A percentile compares a stretch with the other conserved stretches of the same genome.
phyloP scores from a whole-genome alignment of 2,888 invertebrate species.

The Bellardia bayeri region DNA sequence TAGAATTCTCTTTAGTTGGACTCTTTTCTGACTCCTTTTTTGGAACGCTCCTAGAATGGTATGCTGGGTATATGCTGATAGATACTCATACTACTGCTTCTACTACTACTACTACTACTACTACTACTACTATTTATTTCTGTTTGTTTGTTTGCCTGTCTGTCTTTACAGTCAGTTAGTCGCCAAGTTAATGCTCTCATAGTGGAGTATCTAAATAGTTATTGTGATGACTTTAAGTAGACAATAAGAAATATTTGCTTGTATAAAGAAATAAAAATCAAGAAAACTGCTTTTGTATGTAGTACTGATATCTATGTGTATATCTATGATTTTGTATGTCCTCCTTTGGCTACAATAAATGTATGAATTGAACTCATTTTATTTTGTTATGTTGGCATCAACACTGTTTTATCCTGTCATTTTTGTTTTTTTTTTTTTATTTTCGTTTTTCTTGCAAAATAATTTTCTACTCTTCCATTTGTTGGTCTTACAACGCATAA shows the following conservation, averaged over 20 bases:
- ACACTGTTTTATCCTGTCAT: slow-evolving; percentile 39
- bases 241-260: slow-evolving; percentile 72
- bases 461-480: slow-evolving; percentile 41
- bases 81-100: background rate
- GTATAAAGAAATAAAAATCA: slow-evolving; percentile 36
- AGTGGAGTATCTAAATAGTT: slow-evolving; percentile 73
- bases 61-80: slow-evolving; percentile 42
- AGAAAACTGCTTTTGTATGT: slow-evolving; percentile 30
- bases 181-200: slow-evolving; percentile 80
- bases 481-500: slow-evolving; percentile 64
- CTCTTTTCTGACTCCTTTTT: too few relatives aligned
- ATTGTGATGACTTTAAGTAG: slow-evolving; percentile 77
- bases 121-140: slow-evolving; percentile 20
- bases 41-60: too few relatives aligned
- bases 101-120: too few relatives aligned
- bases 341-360: slow-evolving; percentile 41
- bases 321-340: slow-evolving; percentile 10
- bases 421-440: slow-evolving; percentile 44
- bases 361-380: slow-evolving; percentile 61
- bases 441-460: slow-evolving; percentile 54
- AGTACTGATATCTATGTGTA: background rate
- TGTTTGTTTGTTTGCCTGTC: slow-evolving; percentile 56
- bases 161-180: slow-evolving; percentile 76
- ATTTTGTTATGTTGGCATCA: slow-evolving; percentile 61
- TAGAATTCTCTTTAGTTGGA: too few relatives aligned